phyloP scores from a whole-genome alignment of 2,888 invertebrate species.

The Cephus pygmeus region DNA sequence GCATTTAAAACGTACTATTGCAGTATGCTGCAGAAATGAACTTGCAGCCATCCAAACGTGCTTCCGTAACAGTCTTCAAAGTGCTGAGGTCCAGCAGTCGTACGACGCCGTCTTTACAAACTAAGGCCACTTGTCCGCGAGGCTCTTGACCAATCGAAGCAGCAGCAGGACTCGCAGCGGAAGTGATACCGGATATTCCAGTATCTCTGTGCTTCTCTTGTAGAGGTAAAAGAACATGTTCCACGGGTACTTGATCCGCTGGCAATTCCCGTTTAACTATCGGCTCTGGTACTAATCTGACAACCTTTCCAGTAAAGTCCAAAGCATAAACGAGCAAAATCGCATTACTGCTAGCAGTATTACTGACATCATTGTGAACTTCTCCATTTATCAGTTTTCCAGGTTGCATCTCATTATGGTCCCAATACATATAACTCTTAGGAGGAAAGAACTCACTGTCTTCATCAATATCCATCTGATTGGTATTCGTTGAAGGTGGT shows the following conservation, averaged over 20 bases:
- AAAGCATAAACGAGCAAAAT: constrained; percentile 71
- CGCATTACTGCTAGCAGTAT: constrained; percentile 52
- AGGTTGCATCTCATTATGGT: constrained; percentile 71
- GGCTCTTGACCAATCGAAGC: constrained; percentile 37
- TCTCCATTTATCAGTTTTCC: constrained; percentile 71
- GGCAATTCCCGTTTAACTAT: constrained; percentile 72
- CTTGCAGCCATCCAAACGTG: constrained; percentile 75
- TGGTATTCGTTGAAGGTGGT: constrained; percentile 58
- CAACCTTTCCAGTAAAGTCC: constrained; percentile 67
- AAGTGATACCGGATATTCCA: constrained; percentile 24
- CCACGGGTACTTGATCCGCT: constrained; percentile 75
- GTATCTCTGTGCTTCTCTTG: constrained; percentile 49
- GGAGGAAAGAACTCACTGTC: constrained; percentile 56
- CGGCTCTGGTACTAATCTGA: constrained; percentile 72
- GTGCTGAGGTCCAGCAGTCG: constrained; percentile 79
- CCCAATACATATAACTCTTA: constrained; percentile 70
- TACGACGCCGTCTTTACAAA: constrained; percentile 80
- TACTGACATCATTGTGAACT: constrained; percentile 50
- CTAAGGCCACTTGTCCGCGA: constrained; percentile 75
- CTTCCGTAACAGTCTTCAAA: constrained; percentile 76
- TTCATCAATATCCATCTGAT: constrained; percentile 63
- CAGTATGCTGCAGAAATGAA: constrained; percentile 89
- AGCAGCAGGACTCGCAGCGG: constrained; percentile 25
- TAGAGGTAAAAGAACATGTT: constrained; percentile 76
- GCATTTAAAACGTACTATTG: constrained; percentile 72